Conservation (phyloP, 2,797 vertebrate species). For the Amblyopsis hoosieri region DNA sequence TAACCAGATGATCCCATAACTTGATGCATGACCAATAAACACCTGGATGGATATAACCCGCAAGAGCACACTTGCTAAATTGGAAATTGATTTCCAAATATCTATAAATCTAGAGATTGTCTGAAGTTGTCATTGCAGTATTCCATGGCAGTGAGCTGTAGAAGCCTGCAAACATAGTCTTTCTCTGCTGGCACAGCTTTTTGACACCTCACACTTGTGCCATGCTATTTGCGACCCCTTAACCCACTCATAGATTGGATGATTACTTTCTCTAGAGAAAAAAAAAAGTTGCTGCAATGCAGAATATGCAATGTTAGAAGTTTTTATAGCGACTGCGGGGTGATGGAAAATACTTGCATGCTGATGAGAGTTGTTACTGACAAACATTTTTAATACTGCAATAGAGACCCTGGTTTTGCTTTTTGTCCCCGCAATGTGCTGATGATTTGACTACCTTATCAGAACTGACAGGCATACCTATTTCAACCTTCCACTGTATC, state of each 20-base stretch:
- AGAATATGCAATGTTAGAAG: conserved; percentile 80
- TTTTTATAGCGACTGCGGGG: conserved; percentile 71
- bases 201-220: conserved; percentile 65
- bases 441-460: conserved; percentile 44
- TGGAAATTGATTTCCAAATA: conserved; percentile 15
- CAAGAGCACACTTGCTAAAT: conserved; percentile 52
- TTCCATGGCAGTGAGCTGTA: conserved; percentile 52
- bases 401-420: conserved; percentile 47
- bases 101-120: not conserved
- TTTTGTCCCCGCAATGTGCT: conserved; percentile 56
- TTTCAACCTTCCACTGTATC: conserved; percentile 48
- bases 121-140: conserved; percentile 54
- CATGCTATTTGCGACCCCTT: conserved; percentile 71
- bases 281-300: conserved; percentile 85
- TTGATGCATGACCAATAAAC: conserved; percentile 5
- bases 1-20: conserved; percentile 9
- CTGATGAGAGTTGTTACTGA: conserved; percentile 71
- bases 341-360: conserved; percentile 71
- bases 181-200: conserved; percentile 35
- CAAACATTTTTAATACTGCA: conserved; percentile 78
- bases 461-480: conserved; percentile 53
- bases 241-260: conserved; percentile 73
- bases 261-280: conserved; percentile 83
- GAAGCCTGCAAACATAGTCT: conserved; percentile 37
- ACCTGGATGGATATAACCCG: conserved; percentile 7